Evolutionary conservation across 2,797 vertebrate species (phyloP).

Genomic region (Rhincodon typus): DNA sequence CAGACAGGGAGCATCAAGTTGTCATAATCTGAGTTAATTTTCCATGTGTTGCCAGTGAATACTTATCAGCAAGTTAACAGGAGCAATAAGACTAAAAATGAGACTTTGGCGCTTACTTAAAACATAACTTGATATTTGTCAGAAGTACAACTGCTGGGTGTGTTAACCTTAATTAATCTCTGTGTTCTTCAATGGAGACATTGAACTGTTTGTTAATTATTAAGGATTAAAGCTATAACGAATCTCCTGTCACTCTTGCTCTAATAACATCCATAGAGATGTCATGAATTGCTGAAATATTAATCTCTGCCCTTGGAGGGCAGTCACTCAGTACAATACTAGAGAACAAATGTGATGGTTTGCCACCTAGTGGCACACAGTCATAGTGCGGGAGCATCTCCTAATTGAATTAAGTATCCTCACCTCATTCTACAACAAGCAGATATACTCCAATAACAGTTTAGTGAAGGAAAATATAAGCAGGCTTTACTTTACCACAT

Average conservation of each 20-base stretch:
- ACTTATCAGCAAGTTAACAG: neutral
- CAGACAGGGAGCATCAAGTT: neutral
- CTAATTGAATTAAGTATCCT: neutral
- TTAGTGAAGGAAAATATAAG: neutral
- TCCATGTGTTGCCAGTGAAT: neutral
- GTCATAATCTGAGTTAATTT: neutral
- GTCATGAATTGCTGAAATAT: neutral
- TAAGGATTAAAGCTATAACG: neutral
- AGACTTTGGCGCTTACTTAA: neutral
- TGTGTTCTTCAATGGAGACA: neutral
- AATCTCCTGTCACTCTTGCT: neutral
- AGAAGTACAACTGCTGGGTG: neutral
- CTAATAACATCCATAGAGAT: neutral
- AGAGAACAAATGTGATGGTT: neutral
- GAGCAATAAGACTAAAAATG: neutral
- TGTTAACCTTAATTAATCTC: neutral
- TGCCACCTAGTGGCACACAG: neutral
- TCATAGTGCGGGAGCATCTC: neutral
- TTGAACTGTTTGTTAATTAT: neutral
- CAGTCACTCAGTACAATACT: neutral
- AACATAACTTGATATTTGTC: neutral
- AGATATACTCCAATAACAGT: neutral
- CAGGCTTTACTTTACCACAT: too few species aligned
- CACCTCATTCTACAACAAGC: neutral
- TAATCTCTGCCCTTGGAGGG: neutral